A percentile compares a stretch with the other conserved stretches of the same genome.
Evolutionary conservation across 1,140 invertebrate genomes (phyloP).

Genomic region (Mamestra configurata): DNA sequence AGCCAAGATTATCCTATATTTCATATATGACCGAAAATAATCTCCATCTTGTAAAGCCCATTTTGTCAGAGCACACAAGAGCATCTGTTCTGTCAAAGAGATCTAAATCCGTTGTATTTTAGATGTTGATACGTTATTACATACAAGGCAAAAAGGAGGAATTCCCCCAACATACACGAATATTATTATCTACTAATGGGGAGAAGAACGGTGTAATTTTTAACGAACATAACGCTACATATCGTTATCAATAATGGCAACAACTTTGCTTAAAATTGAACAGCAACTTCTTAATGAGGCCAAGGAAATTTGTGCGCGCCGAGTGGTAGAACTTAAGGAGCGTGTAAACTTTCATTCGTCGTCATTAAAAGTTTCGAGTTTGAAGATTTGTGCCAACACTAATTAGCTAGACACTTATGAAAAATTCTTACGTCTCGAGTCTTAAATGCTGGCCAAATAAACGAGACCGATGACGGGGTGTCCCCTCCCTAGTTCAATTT

Average conservation of each 20-base stretch:
- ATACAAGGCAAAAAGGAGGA: slow-evolving; percentile 7
- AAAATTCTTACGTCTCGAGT: slow-evolving; percentile 62
- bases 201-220: slow-evolving; percentile 42
- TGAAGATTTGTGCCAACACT: slow-evolving; percentile 83
- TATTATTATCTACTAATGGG: slow-evolving; percentile 48
- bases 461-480: slow-evolving; percentile 49
- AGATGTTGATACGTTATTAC: slow-evolving; percentile 24
- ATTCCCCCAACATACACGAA: background rate
- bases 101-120: slow-evolving; percentile 36
- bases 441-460: slow-evolving; percentile 58
- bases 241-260: slow-evolving; percentile 76
- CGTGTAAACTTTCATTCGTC: slow-evolving; percentile 82
- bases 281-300: slow-evolving; percentile 80
- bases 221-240: slow-evolving; percentile 54
- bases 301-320: slow-evolving; percentile 74
- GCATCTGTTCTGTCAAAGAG: slow-evolving; percentile 19
- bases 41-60: slow-evolving; percentile 15
- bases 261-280: slow-evolving; percentile 72
- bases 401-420: slow-evolving; percentile 80
- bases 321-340: slow-evolving; percentile 76
- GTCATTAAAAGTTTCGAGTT: slow-evolving; percentile 82
- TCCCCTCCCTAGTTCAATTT: slow-evolving; percentile 34
- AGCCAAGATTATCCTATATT: background rate
- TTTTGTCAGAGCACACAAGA: background rate
- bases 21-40: background rate